Conservation (phyloP, 35 echinoderm and acorn worm species). For the Patiria miniata region DNA sequence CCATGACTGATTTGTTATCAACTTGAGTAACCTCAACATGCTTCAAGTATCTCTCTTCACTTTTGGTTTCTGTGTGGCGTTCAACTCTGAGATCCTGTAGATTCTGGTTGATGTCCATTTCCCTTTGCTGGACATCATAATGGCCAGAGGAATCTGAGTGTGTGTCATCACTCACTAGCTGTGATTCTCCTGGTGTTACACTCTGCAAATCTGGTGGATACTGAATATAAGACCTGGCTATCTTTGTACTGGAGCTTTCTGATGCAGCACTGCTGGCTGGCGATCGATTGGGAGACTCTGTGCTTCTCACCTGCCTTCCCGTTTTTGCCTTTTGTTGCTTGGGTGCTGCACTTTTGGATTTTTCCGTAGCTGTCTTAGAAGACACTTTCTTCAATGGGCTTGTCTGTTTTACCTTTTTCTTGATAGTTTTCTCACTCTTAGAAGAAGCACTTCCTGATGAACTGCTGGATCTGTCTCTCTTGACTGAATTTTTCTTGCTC, state of each 20-base stretch:
- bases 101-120: background rate
- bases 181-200: background rate
- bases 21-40: background rate
- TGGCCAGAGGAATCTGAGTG: constrained; percentile 7
- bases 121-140: background rate
- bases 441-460: background rate
- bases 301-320: background rate
- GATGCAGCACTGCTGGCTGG: background rate
- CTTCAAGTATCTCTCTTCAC: background rate
- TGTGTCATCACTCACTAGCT: constrained; percentile 13
- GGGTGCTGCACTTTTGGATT: background rate
- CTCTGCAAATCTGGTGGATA: constrained; percentile 67
- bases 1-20: background rate
- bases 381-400: background rate
- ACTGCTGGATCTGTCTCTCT: background rate
- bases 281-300: background rate
- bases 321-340: background rate
- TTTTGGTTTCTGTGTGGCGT: constrained; percentile 17
- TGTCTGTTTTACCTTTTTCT: background rate
- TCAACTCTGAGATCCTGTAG: constrained; percentile 16
- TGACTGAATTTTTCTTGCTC: background rate
- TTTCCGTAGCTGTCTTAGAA: background rate
- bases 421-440: background rate
- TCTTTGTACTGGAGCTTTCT: constrained; percentile 21
- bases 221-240: constrained; percentile 60